phyloP scores from a whole-genome alignment of 2,888 invertebrate genomes.

The Nephrotoma guestfalica region DNA sequence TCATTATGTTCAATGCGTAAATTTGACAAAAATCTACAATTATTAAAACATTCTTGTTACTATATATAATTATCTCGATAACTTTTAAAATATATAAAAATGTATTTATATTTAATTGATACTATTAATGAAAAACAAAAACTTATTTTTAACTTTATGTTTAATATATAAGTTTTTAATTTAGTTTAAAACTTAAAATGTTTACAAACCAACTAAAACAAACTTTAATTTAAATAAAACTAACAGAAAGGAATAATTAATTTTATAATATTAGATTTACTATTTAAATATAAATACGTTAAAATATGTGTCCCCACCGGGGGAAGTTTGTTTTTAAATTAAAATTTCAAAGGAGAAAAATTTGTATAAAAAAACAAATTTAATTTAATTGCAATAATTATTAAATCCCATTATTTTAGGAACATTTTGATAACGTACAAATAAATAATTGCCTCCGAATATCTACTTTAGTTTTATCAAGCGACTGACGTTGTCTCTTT shows the following conservation, averaged over 20 bases:
- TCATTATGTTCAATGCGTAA: too few species aligned
- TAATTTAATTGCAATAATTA: not conserved
- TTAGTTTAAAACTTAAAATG: too few species aligned
- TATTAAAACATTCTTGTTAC: too few species aligned
- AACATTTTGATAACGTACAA: not conserved
- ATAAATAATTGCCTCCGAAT: not conserved
- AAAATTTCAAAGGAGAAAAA: too few species aligned
- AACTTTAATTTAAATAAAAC: not conserved
- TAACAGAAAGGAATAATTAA: not conserved
- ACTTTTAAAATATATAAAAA: not conserved
- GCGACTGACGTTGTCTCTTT: conserved; percentile 51
- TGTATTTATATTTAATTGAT: not conserved
- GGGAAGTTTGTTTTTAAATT: too few species aligned
- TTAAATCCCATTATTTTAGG: not conserved
- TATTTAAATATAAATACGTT: not conserved
- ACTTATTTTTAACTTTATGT: not conserved
- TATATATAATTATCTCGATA: not conserved
- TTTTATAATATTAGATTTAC: not conserved
- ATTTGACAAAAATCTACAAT: too few species aligned
- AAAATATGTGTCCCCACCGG: not conserved
- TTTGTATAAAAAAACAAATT: not conserved
- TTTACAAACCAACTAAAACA: too few species aligned
- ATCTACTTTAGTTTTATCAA: conserved; percentile 31
- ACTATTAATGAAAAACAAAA: not conserved
- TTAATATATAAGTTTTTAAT: too few species aligned